Evolutionary conservation across 2,888 invertebrate species (phyloP), one percentile per base, ranked within the genome.

Genomic region (Parnassius orleans): DNA sequence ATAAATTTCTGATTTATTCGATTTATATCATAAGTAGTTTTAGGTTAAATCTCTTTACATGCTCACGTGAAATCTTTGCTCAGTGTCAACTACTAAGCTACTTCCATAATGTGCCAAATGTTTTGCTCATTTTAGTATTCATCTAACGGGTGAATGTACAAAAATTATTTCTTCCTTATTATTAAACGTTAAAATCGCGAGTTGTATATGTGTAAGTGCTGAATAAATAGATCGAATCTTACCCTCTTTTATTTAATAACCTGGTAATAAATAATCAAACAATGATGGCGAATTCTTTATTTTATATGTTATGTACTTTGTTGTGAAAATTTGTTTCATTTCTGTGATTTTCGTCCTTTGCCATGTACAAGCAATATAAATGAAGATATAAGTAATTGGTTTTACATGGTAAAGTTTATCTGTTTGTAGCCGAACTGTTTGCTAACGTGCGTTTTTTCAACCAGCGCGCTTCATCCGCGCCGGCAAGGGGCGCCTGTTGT

Each of bases 391-490:
- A 11, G 9, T 43, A 7, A 56, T 60, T 64, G 60, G 44, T 64
- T 64, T 33, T 60, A 47, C 57, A 64, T 3, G 52, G 56, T 57
- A 47, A 47, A 52, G 24, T 11, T 47, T 52, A 19, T 14, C 9
- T 2, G 42, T 47, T 57, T 43, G 53, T 48, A 48, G 9, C 48
- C 19, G 41, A 53, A 15, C 48, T 15, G 46, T 57, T 52, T 47
- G 63, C 66, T 72, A 72, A 69, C 79, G 69, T 80, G 42, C 50
- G 58, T 68, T 65, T 65, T 71, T 71, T 66, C 74, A 69, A 75
- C 65, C 74, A 91, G 91, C 90, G 54, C 89, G 90, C 69, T 91
- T 91, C 80, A 91, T 91, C 68, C 87, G 90, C 65, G 90, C 91
- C 44, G 90, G 91, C 64, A 90, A 90, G 66, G 90, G 90, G 9